Base-by-base conservation (phyloP, 2,113 vertebrate species). In the Caracal caracal region DNA sequence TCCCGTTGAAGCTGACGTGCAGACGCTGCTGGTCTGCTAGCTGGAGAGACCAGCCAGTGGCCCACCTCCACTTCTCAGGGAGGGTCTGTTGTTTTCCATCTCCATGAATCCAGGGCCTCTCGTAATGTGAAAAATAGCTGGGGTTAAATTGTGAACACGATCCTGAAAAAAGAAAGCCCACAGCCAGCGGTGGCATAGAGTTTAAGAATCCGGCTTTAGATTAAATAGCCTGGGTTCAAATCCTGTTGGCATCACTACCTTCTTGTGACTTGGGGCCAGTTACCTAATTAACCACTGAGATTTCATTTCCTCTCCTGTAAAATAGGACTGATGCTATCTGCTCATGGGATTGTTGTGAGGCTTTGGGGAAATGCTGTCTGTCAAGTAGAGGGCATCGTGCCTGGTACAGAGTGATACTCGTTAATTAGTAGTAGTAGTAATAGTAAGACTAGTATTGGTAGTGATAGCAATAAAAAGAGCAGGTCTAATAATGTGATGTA, bases 101-200 rank as follows among this genome's bases (percentile, higher is more conserved):
- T 76, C 17, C 51, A 17, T 2, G 12, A 15, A 33, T 11, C 37
- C 43, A 56, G 47, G 6, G n/a, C 59, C 51, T 65, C 73, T 89
- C 33, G 26, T 30, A 15, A 66, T 61, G 28, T 47, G 66, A 81
- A 47, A 76, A 47, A 47, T 47, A 30, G 28, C 26, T 47, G 26
- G 6, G 40, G 49, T 59, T 51, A 22, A 84, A 80, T 47, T 51
- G 35, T 56, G 24, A 83, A 56, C 17, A 12, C 16, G 30, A 65
- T 76, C 66, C 68, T 88, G 35, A 65, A 80, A 82, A 82, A 78
- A 70, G 61, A 70, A 87, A 91, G 33, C 40, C 37, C 40, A n/a
- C 17, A 28, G 20, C 28, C 53, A 65, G 40, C 8, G 13, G 65
- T 30, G 76, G 19, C 10, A 9, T 5, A 20, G 30, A 40, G 35